A percentile compares a stretch with the other conserved stretches of the same genome.
phyloP scores from a whole-genome alignment of 2,888 invertebrate genomes.

The Neuroscelio doddi region DNA sequence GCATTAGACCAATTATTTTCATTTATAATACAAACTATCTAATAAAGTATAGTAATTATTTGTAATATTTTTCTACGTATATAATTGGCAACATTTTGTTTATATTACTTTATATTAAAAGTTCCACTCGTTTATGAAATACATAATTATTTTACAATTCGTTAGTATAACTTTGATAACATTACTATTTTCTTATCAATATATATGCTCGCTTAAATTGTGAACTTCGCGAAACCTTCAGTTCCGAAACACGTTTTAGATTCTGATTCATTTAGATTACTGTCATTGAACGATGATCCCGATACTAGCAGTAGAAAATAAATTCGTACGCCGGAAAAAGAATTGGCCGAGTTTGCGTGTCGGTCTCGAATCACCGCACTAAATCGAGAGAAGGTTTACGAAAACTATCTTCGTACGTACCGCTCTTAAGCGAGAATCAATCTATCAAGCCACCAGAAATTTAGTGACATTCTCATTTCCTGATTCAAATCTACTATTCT shows the following conservation, averaged over 20 bases:
- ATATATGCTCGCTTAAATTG: not conserved
- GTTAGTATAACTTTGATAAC: no score
- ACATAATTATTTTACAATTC: no score
- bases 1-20: no score
- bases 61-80: no score
- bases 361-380: conserved; percentile 38
- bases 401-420: conserved; percentile 29
- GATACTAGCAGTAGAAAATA: conserved; percentile 27
- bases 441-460: conserved; percentile 35
- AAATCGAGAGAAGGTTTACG: conserved; percentile 37
- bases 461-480: not conserved
- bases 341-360: conserved; percentile 37
- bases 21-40: no score
- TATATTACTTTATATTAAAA: no score
- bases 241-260: not conserved
- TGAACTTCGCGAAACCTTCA: not conserved
- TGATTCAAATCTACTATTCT: no score
- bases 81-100: no score
- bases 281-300: conserved; percentile 14
- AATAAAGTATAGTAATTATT: no score
- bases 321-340: conserved; percentile 42
- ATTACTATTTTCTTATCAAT: not conserved
- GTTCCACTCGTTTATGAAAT: no score
- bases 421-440: conserved; percentile 29
- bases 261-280: conserved; percentile 11